Evolutionary conservation across 2,113 vertebrate species (phyloP).

Genomic region (Microcebus lehilahytsara): DNA sequence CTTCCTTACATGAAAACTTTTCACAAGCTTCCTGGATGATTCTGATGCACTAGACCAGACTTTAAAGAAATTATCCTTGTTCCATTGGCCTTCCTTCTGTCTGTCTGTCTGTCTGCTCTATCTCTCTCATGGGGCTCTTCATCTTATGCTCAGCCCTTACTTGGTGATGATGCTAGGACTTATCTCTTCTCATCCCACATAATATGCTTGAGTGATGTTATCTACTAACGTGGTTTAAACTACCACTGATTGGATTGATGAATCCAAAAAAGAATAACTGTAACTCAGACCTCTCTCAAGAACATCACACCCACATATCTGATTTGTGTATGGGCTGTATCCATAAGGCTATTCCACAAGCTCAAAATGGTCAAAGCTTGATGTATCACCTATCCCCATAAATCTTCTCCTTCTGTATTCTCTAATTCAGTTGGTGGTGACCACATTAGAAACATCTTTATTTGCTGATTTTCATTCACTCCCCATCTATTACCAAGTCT

Average conservation of each 20-base stretch:
- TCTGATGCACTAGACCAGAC: neutral
- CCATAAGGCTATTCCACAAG: neutral
- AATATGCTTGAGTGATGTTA: neutral
- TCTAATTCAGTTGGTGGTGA: neutral
- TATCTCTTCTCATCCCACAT: neutral
- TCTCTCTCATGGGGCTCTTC: neutral
- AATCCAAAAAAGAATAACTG: neutral
- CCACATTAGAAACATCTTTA: neutral
- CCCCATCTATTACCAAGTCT: neutral
- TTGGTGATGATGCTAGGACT: neutral
- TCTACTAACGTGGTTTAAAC: neutral
- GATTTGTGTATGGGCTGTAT: neutral
- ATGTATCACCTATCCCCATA: neutral
- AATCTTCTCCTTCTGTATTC: neutral
- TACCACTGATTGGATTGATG: neutral
- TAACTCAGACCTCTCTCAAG: neutral
- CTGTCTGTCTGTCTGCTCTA: neutral
- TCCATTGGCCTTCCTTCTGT: neutral
- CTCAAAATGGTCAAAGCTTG: neutral
- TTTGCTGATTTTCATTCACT: neutral
- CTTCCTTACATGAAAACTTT: neutral
- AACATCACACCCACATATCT: neutral
- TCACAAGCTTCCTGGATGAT: neutral
- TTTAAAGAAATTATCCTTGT: neutral
- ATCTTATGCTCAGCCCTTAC: neutral